phyloP scores from a whole-genome alignment of 30 jellyfish, hydroid and myxozoan genomes.

The Sanderia malayensis region DNA sequence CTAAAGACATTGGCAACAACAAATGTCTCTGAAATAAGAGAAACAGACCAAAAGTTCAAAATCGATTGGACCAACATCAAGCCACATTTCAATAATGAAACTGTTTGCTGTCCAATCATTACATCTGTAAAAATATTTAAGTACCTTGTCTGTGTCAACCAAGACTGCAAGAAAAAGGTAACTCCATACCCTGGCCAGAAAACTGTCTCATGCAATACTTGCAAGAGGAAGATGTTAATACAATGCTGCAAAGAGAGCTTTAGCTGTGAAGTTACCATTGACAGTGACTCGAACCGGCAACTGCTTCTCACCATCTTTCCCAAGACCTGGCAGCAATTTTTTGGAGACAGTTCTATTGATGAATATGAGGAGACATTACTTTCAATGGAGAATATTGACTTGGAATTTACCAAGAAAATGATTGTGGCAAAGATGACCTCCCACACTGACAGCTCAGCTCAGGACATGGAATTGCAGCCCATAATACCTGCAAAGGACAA shows the following conservation, averaged over 20 bases:
- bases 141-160: background rate
- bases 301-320: background rate
- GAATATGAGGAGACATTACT: background rate
- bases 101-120: background rate
- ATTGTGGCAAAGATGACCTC: background rate
- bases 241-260: background rate
- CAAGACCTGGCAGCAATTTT: too few relatives aligned
- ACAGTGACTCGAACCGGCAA: background rate
- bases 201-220: background rate
- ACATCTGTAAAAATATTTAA: background rate
- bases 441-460: too few relatives aligned
- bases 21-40: background rate
- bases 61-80: background rate
- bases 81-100: background rate
- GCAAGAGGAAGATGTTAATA: background rate
- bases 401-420: background rate
- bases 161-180: background rate
- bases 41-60: background rate
- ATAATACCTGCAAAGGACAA: too few relatives aligned
- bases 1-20: conserved; percentile 34
- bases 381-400: background rate
- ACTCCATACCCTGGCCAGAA: background rate
- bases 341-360: background rate
- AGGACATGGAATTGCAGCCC: too few relatives aligned
- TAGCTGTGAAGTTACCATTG: background rate